Evolutionary conservation across 2,888 invertebrate genomes (phyloP), one percentile per base, ranked within the genome.

Genomic region (Magallana nippona): DNA sequence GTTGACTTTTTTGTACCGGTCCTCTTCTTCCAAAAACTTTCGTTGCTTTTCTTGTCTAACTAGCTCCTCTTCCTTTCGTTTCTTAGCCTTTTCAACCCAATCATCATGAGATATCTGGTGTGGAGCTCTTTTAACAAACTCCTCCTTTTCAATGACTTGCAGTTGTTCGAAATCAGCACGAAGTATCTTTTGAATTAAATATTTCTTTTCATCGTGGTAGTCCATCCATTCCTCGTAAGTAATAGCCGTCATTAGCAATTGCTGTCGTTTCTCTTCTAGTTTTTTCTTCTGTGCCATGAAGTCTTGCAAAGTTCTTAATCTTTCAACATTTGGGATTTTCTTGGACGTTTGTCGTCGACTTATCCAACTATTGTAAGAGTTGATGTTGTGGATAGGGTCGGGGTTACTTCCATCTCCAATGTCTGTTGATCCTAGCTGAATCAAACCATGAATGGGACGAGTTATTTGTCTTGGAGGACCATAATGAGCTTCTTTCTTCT

Each of bases 161-260:
- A 90, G 85, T 63, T 91, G 89, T 2, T 86, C 82, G 22, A 85
- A 79, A 78, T 90, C 88, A 0, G 90, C 90, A 56, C 89, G 83
- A 15, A 90, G 84, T 32, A 92, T 90, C 55, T 89, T 85, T n/a
- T 88, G 86, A 79, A 90, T 91, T 32, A 92, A 84, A 27, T 85
- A 81, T 84, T 90, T 89, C 71, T 89, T 85, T 27, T 92, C 90
- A 17, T 90, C 90, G 0, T 88, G 82, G 78, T 90, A 90, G n/a
- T 89, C 88, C 88, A 91, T 87, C 92, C 92, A 92, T 81, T 92
- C 91, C 17, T 92, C 89, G 79, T 89, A 91, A 10, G 91, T 88
- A 78, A 91, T 88, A 19, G 91, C 91, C 55, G 82, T 88, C 81
- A 91, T 86, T 44, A 92, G 79, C 44, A 92, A 84, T 62, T 89